A percentile compares a stretch with the other conserved stretches of the same genome.
Evolutionary conservation across 2,797 vertebrate genomes (phyloP).

Genomic region (Bradypus variegatus): DNA sequence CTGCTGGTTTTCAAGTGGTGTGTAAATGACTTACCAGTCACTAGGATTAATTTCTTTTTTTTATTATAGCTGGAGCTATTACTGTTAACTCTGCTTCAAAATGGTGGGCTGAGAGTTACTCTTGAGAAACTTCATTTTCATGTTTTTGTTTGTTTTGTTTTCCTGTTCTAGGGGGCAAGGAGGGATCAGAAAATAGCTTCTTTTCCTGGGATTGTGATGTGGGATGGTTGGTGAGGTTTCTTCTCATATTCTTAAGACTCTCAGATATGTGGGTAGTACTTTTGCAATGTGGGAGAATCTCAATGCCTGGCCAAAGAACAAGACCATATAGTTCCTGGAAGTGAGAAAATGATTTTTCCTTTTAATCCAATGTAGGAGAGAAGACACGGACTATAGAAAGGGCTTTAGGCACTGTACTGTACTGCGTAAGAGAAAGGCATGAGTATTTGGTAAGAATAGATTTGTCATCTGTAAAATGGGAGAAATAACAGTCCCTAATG

Average conservation of each 20-base stretch:
- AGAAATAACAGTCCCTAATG: background rate
- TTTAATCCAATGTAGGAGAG: background rate
- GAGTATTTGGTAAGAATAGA: background rate
- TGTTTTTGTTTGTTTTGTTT: background rate
- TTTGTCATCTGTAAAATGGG: background rate
- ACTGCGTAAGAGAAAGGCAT: background rate
- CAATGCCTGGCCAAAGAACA: background rate
- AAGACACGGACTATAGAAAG: background rate
- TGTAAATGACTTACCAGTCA: slow-evolving; percentile 14
- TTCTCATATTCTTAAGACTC: background rate
- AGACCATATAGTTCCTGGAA: background rate
- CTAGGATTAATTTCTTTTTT: background rate
- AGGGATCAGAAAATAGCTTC: background rate
- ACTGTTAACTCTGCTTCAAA: background rate
- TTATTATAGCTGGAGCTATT: background rate
- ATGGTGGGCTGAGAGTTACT: background rate
- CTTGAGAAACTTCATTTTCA: background rate
- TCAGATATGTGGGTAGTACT: background rate
- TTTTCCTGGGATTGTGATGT: background rate
- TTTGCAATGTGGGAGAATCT: background rate
- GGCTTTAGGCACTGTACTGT: background rate
- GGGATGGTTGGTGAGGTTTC: background rate
- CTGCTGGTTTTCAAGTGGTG: slow-evolving; percentile 15
- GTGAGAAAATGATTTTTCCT: background rate
- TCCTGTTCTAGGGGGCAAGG: background rate